These are phyloP conservation scores for Triplophysa yarkandensis DNA, from an alignment of 2,797 vertebrate genomes.

Conservation along the genomic window DNA sequence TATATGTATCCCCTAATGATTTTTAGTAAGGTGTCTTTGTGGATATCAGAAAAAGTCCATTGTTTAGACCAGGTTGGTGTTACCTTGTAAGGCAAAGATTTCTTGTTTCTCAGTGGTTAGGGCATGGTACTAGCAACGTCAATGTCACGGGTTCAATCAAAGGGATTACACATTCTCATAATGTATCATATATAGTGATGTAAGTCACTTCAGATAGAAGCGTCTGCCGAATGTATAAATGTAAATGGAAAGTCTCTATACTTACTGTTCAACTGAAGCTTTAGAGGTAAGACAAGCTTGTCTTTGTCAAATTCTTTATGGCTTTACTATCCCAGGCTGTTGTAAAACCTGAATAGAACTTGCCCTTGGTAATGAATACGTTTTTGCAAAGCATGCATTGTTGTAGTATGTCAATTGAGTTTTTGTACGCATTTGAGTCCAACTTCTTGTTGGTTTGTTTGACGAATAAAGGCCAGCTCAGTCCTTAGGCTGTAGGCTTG, in stretches of 20 bases:
- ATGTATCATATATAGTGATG: too few relatives aligned
- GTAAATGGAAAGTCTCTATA: too few relatives aligned
- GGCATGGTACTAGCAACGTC: too few relatives aligned
- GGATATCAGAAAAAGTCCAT: neutral
- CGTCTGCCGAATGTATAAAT: too few relatives aligned
- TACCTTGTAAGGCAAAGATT: neutral
- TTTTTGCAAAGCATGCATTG: slow-evolving; percentile 32
- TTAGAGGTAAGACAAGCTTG: slow-evolving; percentile 19
- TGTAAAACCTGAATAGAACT: slow-evolving; percentile 33
- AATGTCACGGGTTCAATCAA: too few relatives aligned
- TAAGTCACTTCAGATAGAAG: too few relatives aligned
- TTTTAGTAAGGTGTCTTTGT: neutral
- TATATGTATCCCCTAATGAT: too few relatives aligned
- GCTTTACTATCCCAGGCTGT: slow-evolving; percentile 13
- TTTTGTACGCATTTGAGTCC: neutral
- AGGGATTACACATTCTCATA: too few relatives aligned
- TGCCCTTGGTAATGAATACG: slow-evolving; percentile 31
- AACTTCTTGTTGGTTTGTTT: neutral
- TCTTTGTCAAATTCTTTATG: slow-evolving; percentile 43
- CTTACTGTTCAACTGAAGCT: slow-evolving; percentile 9
- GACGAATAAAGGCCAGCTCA: neutral
- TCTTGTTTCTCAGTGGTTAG: too few relatives aligned
- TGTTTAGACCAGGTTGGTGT: neutral
- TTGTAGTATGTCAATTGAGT: slow-evolving; percentile 1
- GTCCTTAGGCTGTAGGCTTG: neutral